phyloP scores from a whole-genome alignment of 2,888 invertebrate species.

The Campoplex capitator region DNA sequence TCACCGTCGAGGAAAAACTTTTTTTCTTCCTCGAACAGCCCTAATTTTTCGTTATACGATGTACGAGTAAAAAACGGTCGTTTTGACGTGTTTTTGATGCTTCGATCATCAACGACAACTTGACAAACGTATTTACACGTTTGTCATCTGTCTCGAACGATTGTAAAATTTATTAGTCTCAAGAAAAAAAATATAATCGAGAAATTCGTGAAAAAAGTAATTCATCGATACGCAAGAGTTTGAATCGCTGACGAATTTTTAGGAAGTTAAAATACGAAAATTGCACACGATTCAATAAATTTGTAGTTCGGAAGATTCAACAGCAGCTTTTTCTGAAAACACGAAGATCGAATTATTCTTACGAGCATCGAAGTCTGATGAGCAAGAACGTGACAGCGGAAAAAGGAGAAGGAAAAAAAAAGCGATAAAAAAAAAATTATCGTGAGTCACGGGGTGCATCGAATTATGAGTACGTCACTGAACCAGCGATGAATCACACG shows the following conservation, averaged over 20 bases:
- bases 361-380: background rate
- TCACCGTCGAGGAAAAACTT: too few relatives aligned
- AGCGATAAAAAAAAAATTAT: constrained; percentile 27
- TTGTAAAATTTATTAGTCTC: too few relatives aligned
- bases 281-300: background rate
- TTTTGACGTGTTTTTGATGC: background rate
- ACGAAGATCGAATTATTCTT: background rate
- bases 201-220: background rate
- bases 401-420: constrained; percentile 8
- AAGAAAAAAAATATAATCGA: background rate
- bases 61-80: background rate
- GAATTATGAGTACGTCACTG: constrained; percentile 69
- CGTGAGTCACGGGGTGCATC: constrained; percentile 68
- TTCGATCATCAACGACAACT: background rate
- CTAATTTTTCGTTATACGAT: too few relatives aligned
- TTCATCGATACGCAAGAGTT: background rate
- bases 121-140: background rate
- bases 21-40: too few relatives aligned
- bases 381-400: background rate
- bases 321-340: background rate
- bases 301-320: background rate
- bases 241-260: background rate
- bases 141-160: too few relatives aligned
- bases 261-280: background rate
- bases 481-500: constrained; percentile 70